Conservation (phyloP, 2,113 vertebrate genomes). For the crab-eating macaque (Macaca fascicularis) region DNA sequence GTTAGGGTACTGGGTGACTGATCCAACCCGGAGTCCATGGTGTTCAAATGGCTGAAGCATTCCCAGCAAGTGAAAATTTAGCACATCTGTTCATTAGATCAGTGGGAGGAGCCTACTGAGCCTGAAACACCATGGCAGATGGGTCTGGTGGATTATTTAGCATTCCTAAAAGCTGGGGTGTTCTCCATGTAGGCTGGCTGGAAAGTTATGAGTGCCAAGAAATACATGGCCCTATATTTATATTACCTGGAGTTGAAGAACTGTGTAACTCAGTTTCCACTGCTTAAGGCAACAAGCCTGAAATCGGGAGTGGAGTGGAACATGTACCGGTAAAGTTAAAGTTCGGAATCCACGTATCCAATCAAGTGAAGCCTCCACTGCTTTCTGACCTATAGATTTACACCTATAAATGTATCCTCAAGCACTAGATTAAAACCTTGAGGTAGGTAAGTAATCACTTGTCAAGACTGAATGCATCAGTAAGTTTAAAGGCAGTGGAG, state of each 20-base stretch:
- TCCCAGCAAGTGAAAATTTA: slow-evolving; percentile 35
- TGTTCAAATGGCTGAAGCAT: not conserved
- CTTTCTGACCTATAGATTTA: not conserved
- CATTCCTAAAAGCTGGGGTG: slow-evolving; percentile 64
- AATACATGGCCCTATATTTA: slow-evolving; percentile 65
- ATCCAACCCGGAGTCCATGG: not conserved
- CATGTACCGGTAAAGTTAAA: not conserved
- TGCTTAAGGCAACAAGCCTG: slow-evolving; percentile 30
- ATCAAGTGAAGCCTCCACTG: not conserved
- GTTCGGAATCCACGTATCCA: not conserved
- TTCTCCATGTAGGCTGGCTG: slow-evolving; percentile 56
- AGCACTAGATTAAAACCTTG: not conserved
- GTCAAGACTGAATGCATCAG: not conserved
- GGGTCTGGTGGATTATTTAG: slow-evolving; percentile 69
- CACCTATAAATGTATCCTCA: not conserved
- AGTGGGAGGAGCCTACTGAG: slow-evolving; percentile 3
- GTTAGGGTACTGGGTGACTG: not conserved
- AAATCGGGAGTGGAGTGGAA: not conserved
- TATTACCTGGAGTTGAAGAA: slow-evolving; percentile 58
- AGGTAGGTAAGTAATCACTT: not conserved
- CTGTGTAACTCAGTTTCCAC: slow-evolving; percentile 52
- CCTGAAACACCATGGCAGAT: slow-evolving; percentile 49
- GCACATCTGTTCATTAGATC: slow-evolving; percentile 65
- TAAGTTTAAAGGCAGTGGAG: not conserved
- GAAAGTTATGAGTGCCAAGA: slow-evolving; percentile 69